These are phyloP conservation scores for Hippocampus guttulatus DNA, from an alignment of 2,113 vertebrate genomes.

Conservation along the genomic window DNA sequence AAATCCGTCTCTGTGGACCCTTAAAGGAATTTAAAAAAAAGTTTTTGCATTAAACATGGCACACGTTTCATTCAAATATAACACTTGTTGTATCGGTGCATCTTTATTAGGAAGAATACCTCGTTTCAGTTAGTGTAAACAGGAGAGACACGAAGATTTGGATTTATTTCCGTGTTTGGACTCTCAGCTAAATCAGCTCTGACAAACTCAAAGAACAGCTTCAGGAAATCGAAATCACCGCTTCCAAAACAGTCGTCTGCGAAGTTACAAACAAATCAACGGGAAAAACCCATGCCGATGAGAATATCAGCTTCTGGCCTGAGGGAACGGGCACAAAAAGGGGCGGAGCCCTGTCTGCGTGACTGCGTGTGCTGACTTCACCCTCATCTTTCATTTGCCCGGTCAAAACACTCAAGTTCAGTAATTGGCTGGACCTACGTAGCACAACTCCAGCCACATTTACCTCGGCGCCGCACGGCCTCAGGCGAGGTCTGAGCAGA, in stretches of 20 bases:
- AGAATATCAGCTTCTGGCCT: not conserved
- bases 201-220: not conserved
- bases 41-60: too few species aligned
- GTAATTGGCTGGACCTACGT: slow-evolving; percentile 62
- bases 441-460: slow-evolving; percentile 48
- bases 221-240: not conserved
- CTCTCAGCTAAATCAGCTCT: not conserved
- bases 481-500: slow-evolving; percentile 63
- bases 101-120: too few species aligned
- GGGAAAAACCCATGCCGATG: slow-evolving; percentile 3
- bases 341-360: not conserved
- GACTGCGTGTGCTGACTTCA: slow-evolving; percentile 5
- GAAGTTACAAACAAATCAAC: slow-evolving; percentile 3
- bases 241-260: not conserved
- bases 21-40: too few species aligned
- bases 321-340: slow-evolving; percentile 6
- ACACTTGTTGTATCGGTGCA: too few species aligned
- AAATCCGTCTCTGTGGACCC: too few species aligned
- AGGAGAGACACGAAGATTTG: too few species aligned
- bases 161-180: too few species aligned
- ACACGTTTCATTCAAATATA: too few species aligned
- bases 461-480: slow-evolving; percentile 40
- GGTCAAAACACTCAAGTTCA: slow-evolving; percentile 38
- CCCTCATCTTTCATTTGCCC: slow-evolving; percentile 40
- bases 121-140: too few species aligned